These are phyloP conservation scores for Pyrochroa serraticornis DNA, from an alignment of 2,888 invertebrate genomes.

Conservation along the genomic window DNA sequence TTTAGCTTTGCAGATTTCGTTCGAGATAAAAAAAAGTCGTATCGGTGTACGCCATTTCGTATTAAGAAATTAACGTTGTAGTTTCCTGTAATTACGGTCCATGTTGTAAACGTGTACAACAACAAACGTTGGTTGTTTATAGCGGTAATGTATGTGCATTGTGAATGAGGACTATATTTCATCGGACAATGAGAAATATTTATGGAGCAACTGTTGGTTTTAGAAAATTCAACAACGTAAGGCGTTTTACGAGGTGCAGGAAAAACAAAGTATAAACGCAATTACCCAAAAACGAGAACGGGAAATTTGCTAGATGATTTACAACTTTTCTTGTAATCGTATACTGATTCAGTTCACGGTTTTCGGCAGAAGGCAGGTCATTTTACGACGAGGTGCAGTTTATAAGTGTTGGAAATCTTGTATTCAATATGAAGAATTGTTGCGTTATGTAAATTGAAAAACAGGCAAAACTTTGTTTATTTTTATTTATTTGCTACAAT, in stretches of 20 bases:
- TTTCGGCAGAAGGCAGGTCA: too few species aligned
- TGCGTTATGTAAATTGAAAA: too few species aligned
- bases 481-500: too few species aligned
- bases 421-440: too few species aligned
- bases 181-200: conserved; percentile 28
- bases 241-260: conserved; percentile 10
- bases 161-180: conserved; percentile 30
- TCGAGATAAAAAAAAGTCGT: conserved; percentile 14
- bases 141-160: conserved; percentile 24
- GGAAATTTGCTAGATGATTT: too few species aligned
- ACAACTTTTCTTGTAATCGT: too few species aligned
- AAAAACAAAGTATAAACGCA: background rate
- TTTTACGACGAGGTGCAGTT: too few species aligned
- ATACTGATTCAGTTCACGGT: too few species aligned
- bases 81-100: conserved; percentile 19
- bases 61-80: conserved; percentile 26
- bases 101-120: conserved; percentile 20
- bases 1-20: conserved; percentile 23
- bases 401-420: too few species aligned
- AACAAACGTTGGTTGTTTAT: conserved; percentile 23
- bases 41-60: conserved; percentile 17
- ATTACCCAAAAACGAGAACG: too few species aligned
- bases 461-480: too few species aligned
- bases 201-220: conserved; percentile 17
- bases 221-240: conserved; percentile 18